Evolutionary conservation across 2,888 invertebrate genomes (phyloP), one percentile per base, ranked within the genome.

Genomic region (Drosophila infuscata): DNA sequence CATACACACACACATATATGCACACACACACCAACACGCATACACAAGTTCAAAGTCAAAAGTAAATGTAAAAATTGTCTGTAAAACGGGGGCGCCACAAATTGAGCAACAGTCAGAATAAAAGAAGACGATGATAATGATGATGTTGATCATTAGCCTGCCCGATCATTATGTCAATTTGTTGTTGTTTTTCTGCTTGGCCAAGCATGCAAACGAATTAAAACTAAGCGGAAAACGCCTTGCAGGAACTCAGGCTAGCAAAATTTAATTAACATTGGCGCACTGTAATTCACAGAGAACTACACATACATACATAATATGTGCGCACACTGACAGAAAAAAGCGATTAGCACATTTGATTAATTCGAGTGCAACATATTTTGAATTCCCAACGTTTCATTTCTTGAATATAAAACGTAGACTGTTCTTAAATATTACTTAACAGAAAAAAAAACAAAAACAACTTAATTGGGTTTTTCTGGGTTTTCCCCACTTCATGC

Each of bases 131-230:
- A 57, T 66, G 53, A 43, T 65, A 33, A 62, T 79, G 53, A 63
- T 70, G 48, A 52, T 60, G 43, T 56, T 75, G 69, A 77, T 72
- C 62, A 70, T 74, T 66, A 76, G 35, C 62, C 51, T 46, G 64
- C n/a, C 38, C 52, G 73, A 83, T 83, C 88, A 87, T 83, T 70
- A 86, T 89, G 84, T 76, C 79, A 79, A 89, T 89, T 80, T 80
- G 70, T 74, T 80, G 58, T 83, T 86, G 68, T 71, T 81, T 85
- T 88, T 90, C 86, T 74, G 87, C 90, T 86, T 74, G 69, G 67
- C 90, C 73, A 78, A 86, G 87, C 87, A 87, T 87, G 87, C 87
- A 88, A 87, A 89, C 81, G 70, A 88, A 87, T 89, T 84, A 82
- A 87, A 82, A 71, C 71, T 69, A 67, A 74, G 79, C 20, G 35